Percentiles rank a stretch among this genome's conserved stretches.
Evolutionary conservation across 2,797 vertebrate genomes (phyloP).

Genomic region (Sebastes steindachneri): DNA sequence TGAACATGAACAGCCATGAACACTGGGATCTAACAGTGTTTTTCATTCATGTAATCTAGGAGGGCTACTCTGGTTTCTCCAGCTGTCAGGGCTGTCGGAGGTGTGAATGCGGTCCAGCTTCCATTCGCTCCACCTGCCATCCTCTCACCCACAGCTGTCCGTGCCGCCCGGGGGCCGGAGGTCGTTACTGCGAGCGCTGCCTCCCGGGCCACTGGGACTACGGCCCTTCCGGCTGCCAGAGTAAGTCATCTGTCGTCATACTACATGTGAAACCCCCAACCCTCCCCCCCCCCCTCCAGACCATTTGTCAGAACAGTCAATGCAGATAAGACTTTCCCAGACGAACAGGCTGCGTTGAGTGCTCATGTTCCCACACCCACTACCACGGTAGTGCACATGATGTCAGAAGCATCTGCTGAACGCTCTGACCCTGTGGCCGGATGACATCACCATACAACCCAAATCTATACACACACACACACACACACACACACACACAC

Average conservation of each 20-base stretch:
- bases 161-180: slow-evolving; percentile 84
- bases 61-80: slow-evolving; percentile 85
- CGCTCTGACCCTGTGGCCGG: slow-evolving; percentile 22
- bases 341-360: background rate
- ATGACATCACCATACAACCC: slow-evolving; percentile 57
- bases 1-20: background rate
- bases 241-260: slow-evolving; percentile 70
- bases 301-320: slow-evolving; percentile 14
- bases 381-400: slow-evolving; percentile 28
- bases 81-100: slow-evolving; percentile 85
- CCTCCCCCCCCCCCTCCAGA: background rate
- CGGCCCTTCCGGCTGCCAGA: slow-evolving; percentile 81
- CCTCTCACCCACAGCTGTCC: slow-evolving; percentile 84
- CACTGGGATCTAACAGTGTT: background rate
- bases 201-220: slow-evolving; percentile 86
- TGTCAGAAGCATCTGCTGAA: slow-evolving; percentile 58
- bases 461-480: slow-evolving; percentile 26
- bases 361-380: slow-evolving; percentile 63
- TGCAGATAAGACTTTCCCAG: slow-evolving; percentile 28
- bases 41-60: slow-evolving; percentile 68
- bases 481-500: slow-evolving; percentile 34
- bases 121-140: slow-evolving; percentile 81
- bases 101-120: slow-evolving; percentile 84
- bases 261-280: background rate
- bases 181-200: slow-evolving; percentile 86